These are phyloP conservation scores for Narcine bancroftii DNA, from an alignment of 2,113 vertebrate species.

Conservation along the genomic window DNA sequence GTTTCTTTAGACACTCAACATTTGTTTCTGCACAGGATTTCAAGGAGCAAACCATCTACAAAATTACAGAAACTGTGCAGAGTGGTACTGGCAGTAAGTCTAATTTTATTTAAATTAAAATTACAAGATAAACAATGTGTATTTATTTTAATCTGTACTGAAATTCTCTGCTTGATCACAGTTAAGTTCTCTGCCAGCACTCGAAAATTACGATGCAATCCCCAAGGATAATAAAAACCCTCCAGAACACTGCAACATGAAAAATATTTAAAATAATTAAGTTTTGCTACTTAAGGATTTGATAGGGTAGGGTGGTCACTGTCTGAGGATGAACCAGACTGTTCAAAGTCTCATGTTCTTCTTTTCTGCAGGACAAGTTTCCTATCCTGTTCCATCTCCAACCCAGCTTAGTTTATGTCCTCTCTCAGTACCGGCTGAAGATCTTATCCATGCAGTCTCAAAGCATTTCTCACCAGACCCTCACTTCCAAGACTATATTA, in stretches of 20 bases:
- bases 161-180: background rate
- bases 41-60: background rate
- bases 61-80: background rate
- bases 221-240: background rate
- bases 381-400: too few relatives aligned
- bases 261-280: background rate
- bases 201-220: background rate
- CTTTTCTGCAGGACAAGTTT: too few relatives aligned
- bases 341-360: background rate
- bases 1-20: background rate
- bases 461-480: too few relatives aligned
- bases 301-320: background rate
- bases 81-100: background rate
- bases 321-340: background rate
- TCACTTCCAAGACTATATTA: too few relatives aligned
- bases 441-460: too few relatives aligned
- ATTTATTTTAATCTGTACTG: background rate
- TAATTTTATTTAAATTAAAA: background rate
- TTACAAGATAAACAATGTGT: background rate
- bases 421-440: too few relatives aligned
- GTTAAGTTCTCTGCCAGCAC: background rate
- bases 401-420: too few relatives aligned
- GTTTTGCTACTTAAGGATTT: background rate
- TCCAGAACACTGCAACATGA: background rate
- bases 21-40: background rate